Evolutionary conservation across 2,888 invertebrate species (phyloP), one percentile per base, ranked within the genome.

Genomic region (Zelleria hepariella): DNA sequence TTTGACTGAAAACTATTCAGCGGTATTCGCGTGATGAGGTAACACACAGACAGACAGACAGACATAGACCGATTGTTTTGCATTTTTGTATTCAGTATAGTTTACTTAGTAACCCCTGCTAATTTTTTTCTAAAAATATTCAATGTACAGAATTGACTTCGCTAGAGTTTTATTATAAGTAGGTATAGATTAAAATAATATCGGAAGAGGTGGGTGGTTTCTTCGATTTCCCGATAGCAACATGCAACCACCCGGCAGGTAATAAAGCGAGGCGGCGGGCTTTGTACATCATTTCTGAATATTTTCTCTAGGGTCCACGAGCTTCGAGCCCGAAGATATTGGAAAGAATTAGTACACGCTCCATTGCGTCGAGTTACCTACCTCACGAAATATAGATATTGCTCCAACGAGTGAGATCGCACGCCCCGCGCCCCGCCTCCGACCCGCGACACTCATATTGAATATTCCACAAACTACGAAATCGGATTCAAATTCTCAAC

Each of bases 271-370:
- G 21, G 32, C 26, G 55, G 32, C 18, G 26, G 21, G 27, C 55
- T 55, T 55, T 56, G 55, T 21, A 26, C 15, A 56, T 32, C 26
- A 56, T 53, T 53, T 23, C 53, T 56, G 32, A 42, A 32, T 32
- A 48, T 47, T 57, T 47, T 24, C 48, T 25, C 24, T 27, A 32
- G 55, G 27, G 26, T 20, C 20, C 18, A 20, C 26, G 26, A 20
- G 51, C 27, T 20, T 51, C 24, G 48, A 57, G 47, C 48, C 6
- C 18, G 48, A 51, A 26, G 26, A 58, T 58, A 58, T 51, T 51
- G 49, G 51, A 26, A 58, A 58, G 58, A 58, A 58, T 58, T 51
- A 51, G 51, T 58, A 25, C 58, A 58, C 49, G 51, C 58, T 58
- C n/a, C 23, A 27, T 25, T 51, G 58, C 58, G 15, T 24, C 25